A percentile compares a stretch with the other conserved stretches of the same genome.
These are phyloP conservation scores for Casuarius casuarius DNA, from an alignment of 2,113 vertebrate genomes.

Conservation along the genomic window DNA sequence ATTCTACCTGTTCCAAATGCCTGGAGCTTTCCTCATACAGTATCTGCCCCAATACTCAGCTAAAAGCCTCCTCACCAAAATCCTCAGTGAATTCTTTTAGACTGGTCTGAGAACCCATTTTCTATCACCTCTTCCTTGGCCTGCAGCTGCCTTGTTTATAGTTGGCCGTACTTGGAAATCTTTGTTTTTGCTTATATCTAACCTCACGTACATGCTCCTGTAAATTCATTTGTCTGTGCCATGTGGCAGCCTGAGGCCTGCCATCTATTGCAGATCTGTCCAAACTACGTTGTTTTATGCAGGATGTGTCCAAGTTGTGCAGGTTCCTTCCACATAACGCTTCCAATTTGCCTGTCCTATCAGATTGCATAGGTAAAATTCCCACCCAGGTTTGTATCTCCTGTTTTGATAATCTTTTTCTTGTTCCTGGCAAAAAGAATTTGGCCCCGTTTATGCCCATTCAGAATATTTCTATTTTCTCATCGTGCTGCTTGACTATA, in stretches of 20 bases:
- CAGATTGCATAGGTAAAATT: neutral
- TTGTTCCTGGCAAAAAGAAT: neutral
- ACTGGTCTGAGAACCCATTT: neutral
- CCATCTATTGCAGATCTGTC: neutral
- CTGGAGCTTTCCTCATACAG: neutral
- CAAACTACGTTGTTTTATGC: neutral
- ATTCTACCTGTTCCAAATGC: neutral
- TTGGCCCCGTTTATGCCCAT: neutral
- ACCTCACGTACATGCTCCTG: too few relatives aligned
- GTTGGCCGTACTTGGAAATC: too few relatives aligned
- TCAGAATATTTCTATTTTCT: neutral
- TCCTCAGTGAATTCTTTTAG: neutral
- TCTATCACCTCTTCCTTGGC: neutral
- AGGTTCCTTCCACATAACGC: neutral
- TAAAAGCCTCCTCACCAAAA: neutral
- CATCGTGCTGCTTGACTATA: neutral
- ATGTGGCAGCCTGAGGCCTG: too few relatives aligned
- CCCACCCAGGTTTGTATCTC: neutral
- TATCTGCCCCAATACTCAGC: neutral
- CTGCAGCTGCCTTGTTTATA: too few relatives aligned
- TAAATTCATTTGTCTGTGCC: too few relatives aligned
- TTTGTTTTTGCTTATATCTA: too few relatives aligned
- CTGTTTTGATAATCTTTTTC: neutral
- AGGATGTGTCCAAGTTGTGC: neutral
- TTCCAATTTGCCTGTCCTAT: neutral